Percentiles rank a stretch among this genome's conserved stretches.
phyloP scores from a whole-genome alignment of 2,113 vertebrate genomes.

The Peromyscus leucopus region DNA sequence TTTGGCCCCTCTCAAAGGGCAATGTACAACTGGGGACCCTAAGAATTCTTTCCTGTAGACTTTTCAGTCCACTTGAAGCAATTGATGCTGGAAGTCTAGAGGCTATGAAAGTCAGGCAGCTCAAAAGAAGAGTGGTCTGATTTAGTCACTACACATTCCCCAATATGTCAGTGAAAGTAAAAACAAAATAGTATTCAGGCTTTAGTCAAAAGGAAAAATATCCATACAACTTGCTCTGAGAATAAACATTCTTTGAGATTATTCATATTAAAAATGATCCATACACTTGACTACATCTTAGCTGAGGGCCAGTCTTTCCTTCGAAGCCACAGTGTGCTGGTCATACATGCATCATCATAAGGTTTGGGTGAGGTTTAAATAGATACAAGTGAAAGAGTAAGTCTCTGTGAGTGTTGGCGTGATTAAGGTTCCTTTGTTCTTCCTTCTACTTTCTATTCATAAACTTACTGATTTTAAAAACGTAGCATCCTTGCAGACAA shows the following conservation, averaged over 20 bases:
- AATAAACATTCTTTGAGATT: constrained; percentile 46
- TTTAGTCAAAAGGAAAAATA: constrained; percentile 36
- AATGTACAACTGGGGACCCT: not conserved
- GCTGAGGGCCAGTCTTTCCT: not conserved
- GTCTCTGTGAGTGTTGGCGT: not conserved
- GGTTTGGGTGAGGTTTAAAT: not conserved
- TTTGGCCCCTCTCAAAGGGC: not conserved
- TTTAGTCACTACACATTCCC: not conserved
- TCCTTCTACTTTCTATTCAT: not conserved
- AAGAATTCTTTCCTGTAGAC: not conserved
- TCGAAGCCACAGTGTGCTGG: not conserved
- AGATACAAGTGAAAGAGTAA: not conserved
- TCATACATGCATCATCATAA: not conserved
- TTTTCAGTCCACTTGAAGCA: not conserved
- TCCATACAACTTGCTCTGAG: not conserved
- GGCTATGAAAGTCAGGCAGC: not conserved
- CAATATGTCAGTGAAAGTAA: not conserved
- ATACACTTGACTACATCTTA: not conserved
- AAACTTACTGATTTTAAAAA: constrained; percentile 39
- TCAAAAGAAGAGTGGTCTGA: not conserved
- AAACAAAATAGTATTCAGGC: not conserved
- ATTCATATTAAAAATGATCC: not conserved
- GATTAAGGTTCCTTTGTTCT: not conserved
- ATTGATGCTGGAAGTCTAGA: not conserved
- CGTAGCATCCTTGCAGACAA: not conserved